phyloP scores from a whole-genome alignment of 2,797 vertebrate species.

The Muraenolepis orangiensis region DNA sequence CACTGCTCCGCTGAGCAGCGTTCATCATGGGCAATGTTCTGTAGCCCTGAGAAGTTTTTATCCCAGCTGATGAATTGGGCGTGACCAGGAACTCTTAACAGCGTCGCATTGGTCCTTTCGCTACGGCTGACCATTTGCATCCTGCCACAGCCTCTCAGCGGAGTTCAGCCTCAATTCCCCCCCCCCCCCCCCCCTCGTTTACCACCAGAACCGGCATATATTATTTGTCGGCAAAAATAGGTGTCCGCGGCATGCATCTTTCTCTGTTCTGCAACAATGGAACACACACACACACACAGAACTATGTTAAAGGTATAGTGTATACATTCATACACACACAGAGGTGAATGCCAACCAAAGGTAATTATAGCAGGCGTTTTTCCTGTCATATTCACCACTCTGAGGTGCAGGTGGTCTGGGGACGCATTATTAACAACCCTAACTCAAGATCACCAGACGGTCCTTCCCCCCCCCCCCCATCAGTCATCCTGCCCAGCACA shows the following conservation, averaged over 20 bases:
- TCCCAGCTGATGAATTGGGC: constrained; percentile 12
- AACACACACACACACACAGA: not conserved
- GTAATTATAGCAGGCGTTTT: not conserved
- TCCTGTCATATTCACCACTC: not conserved
- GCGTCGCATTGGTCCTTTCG: constrained; percentile 7
- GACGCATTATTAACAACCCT: not conserved
- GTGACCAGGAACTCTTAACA: not conserved
- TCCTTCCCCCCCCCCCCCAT: not conserved
- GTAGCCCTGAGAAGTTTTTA: not conserved
- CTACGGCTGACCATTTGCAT: constrained; percentile 20
- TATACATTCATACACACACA: not conserved
- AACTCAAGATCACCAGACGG: not conserved
- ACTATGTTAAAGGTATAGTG: not conserved
- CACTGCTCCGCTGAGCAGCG: constrained; percentile 6
- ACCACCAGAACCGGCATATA: constrained; percentile 12
- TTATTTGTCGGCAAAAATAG: not conserved
- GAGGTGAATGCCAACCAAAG: not conserved
- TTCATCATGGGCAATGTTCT: constrained; percentile 10
- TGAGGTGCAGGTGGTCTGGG: not conserved
- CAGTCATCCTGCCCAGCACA: constrained; percentile 12
- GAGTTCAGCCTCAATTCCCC: constrained; percentile 11
- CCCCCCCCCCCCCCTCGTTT: constrained; percentile 3
- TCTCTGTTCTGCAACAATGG: not conserved
- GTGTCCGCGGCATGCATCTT: not conserved
- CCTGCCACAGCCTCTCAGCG: constrained; percentile 18